phyloP scores from a whole-genome alignment of 2,888 invertebrate genomes.

The Argynnis bischoffii region DNA sequence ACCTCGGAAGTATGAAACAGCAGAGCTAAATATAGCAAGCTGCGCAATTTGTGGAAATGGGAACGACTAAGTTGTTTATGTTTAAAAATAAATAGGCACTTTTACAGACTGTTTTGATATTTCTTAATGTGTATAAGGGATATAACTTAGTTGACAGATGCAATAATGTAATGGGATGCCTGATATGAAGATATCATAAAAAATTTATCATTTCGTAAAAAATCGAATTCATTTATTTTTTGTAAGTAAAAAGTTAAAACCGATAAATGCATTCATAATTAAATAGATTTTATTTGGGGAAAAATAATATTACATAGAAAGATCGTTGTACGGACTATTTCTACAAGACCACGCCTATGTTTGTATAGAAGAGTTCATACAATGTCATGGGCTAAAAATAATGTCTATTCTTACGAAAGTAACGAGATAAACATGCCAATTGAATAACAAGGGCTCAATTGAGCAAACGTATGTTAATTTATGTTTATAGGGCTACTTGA shows the following conservation, averaged over 20 bases:
- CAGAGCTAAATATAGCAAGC: slow-evolving; percentile 48
- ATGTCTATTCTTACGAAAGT: slow-evolving; percentile 17
- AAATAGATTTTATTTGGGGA: not conserved
- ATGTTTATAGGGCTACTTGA: slow-evolving; percentile 30
- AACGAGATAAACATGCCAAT: slow-evolving; percentile 31
- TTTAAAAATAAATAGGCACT: slow-evolving; percentile 20
- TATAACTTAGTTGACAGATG: too few relatives aligned
- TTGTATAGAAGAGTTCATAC: not conserved
- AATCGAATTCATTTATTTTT: too few relatives aligned
- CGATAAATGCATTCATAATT: too few relatives aligned
- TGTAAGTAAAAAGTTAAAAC: too few relatives aligned
- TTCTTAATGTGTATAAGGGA: too few relatives aligned
- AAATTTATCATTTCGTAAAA: too few relatives aligned
- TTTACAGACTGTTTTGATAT: not conserved
- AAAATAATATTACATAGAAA: too few relatives aligned
- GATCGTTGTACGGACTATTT: not conserved
- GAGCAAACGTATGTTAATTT: slow-evolving; percentile 42
- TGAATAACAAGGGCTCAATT: slow-evolving; percentile 41
- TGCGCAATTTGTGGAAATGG: slow-evolving; percentile 45
- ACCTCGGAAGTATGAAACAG: slow-evolving; percentile 33
- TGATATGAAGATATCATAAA: too few relatives aligned
- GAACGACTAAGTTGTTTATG: slow-evolving; percentile 29
- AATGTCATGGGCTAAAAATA: slow-evolving; percentile 29
- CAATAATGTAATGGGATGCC: too few relatives aligned
- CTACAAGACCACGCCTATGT: not conserved